phyloP scores from a whole-genome alignment of 1,140 invertebrate species.

The Oryzaephilus surinamensis region DNA sequence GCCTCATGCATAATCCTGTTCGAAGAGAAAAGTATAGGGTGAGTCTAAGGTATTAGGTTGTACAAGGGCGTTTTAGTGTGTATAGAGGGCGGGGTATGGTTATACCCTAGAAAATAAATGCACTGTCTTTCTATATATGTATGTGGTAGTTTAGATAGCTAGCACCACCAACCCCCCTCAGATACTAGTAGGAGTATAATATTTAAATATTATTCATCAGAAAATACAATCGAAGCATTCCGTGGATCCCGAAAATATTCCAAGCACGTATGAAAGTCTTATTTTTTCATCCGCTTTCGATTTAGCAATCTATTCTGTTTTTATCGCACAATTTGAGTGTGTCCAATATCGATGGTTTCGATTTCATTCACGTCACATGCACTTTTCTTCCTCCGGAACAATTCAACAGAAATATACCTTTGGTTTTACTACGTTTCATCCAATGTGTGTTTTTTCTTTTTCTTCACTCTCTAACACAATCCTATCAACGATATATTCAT shows the following conservation, averaged over 20 bases:
- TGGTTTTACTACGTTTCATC: too few relatives aligned
- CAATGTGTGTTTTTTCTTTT: too few relatives aligned
- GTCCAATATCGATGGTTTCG: slow-evolving; percentile 22
- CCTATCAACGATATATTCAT: slow-evolving; percentile 25
- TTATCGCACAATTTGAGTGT: slow-evolving; percentile 32
- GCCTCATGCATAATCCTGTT: background rate
- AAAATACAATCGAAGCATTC: slow-evolving; percentile 18
- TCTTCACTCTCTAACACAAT: slow-evolving; percentile 11
- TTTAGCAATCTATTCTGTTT: slow-evolving; percentile 34
- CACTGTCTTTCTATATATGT: background rate
- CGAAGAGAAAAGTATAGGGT: background rate
- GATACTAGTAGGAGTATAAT: too few relatives aligned
- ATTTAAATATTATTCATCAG: slow-evolving; percentile 30
- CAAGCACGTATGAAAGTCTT: slow-evolving; percentile 28
- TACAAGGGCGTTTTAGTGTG: too few relatives aligned
- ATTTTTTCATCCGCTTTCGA: slow-evolving; percentile 33
- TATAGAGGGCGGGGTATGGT: too few relatives aligned
- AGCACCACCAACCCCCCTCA: background rate
- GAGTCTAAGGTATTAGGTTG: too few relatives aligned
- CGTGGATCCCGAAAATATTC: slow-evolving; percentile 13
- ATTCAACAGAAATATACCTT: slow-evolving; percentile 9
- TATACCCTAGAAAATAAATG: background rate
- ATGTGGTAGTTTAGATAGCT: background rate
- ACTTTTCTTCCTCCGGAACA: slow-evolving; percentile 10
- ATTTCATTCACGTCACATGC: slow-evolving; percentile 11